Conservation (phyloP, 64 coral and sea anemone genomes). For the Pachyseris speciosa region DNA sequence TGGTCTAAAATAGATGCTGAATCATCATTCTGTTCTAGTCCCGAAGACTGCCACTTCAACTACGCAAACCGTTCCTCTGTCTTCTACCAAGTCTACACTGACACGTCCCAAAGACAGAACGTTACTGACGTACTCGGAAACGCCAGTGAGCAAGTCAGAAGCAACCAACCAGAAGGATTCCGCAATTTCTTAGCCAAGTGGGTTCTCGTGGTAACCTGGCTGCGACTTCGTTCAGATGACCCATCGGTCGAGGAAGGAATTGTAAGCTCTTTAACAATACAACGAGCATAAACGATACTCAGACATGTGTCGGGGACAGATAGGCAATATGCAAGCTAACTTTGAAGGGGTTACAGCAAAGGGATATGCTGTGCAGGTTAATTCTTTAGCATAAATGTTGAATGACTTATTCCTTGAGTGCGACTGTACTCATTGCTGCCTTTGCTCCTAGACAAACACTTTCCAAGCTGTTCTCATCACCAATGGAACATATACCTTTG, state of each 20-base stretch:
- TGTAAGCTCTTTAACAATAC: too few species aligned
- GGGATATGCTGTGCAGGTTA: too few species aligned
- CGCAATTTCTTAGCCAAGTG: constrained; percentile 1
- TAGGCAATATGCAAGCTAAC: too few species aligned
- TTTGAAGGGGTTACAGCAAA: too few species aligned
- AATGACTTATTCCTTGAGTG: too few species aligned
- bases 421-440: neutral
- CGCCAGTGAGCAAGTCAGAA: constrained; percentile 39
- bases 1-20: neutral
- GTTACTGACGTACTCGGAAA: neutral
- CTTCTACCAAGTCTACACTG: constrained; percentile 21
- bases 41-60: neutral
- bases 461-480: constrained; percentile 55
- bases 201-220: constrained; percentile 55
- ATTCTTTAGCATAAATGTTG: too few species aligned
- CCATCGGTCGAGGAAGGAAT: neutral
- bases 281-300: too few species aligned
- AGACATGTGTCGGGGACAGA: too few species aligned
- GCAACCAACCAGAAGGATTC: neutral
- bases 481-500: constrained; percentile 37
- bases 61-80: constrained; percentile 38
- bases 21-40: neutral
- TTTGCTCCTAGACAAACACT: constrained; percentile 44
- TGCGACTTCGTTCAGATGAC: constrained; percentile 11
- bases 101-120: neutral